Evolutionary conservation across 2,113 vertebrate species (phyloP).

Genomic region (Nycticorax nycticorax): DNA sequence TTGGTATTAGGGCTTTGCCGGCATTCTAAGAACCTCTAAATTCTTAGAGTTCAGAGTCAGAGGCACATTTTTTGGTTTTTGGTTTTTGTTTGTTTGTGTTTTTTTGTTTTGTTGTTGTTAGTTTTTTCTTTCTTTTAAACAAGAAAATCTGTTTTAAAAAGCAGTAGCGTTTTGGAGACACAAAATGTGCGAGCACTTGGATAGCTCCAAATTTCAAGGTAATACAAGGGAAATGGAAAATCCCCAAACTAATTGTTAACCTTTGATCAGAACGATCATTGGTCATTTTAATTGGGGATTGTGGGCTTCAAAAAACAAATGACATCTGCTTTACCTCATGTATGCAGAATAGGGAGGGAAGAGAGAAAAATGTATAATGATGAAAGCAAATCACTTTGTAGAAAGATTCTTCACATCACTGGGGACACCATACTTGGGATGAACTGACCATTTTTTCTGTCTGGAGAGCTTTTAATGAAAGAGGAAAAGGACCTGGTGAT

Average conservation of each 20-base stretch:
- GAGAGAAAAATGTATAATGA: neutral
- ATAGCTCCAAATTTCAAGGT: neutral
- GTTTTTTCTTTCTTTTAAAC: neutral
- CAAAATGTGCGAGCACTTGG: neutral
- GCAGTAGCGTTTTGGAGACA: neutral
- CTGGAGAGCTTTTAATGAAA: neutral
- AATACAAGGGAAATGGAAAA: neutral
- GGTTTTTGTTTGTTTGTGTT: too few relatives aligned
- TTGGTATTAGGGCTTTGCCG: neutral
- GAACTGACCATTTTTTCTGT: neutral
- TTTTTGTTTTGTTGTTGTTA: too few relatives aligned
- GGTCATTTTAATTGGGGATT: neutral
- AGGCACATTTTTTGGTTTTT: neutral
- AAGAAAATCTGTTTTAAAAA: neutral
- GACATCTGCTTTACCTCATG: neutral
- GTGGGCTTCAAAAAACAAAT: neutral
- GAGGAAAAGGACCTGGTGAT: neutral
- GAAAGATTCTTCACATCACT: neutral
- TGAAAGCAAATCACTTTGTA: neutral
- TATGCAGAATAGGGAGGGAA: neutral
- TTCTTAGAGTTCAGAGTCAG: neutral
- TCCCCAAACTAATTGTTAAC: neutral
- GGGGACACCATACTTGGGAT: neutral
- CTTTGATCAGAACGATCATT: neutral
- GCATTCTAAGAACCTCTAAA: neutral